phyloP scores from a whole-genome alignment of 2,888 invertebrate species.

The Lissonota sp. region DNA sequence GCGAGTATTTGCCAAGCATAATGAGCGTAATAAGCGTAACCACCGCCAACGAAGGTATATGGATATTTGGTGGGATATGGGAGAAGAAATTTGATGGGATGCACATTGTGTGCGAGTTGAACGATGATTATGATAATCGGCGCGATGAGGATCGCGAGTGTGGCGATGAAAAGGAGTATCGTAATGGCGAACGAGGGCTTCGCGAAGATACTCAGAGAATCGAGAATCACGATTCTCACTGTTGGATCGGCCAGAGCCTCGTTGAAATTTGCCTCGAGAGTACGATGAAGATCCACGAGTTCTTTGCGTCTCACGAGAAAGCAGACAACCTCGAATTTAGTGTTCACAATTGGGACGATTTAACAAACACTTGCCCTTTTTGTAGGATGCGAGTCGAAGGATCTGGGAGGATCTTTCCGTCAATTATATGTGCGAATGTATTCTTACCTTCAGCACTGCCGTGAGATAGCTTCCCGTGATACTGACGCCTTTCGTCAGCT shows the following conservation, averaged over 20 bases:
- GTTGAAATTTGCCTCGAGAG: conserved; percentile 54
- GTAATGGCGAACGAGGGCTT: conserved; percentile 45
- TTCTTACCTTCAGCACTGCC: conserved; percentile 55
- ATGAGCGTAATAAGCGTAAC: conserved; percentile 53
- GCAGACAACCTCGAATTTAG: conserved; percentile 52
- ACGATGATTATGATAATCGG: conserved; percentile 49
- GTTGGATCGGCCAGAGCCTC: conserved; percentile 21
- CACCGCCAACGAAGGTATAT: conserved; percentile 54
- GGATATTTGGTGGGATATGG: conserved; percentile 62
- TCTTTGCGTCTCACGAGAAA: conserved; percentile 53
- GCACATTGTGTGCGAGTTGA: conserved; percentile 33
- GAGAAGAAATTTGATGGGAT: conserved; percentile 48
- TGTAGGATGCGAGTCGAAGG: too few species aligned
- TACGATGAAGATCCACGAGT: conserved; percentile 53
- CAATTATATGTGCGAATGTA: too few species aligned
- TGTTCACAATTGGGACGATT: conserved; percentile 9
- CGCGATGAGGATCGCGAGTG: conserved; percentile 37
- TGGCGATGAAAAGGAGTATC: conserved; percentile 45
- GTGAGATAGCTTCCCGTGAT: conserved; percentile 58
- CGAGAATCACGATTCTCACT: conserved; percentile 33
- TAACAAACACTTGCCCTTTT: not conserved
- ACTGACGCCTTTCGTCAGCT: conserved; percentile 64
- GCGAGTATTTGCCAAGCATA: conserved; percentile 55
- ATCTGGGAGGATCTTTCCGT: not conserved
- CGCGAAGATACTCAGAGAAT: conserved; percentile 46